Evolutionary conservation across 2,797 vertebrate species (phyloP), one percentile per base, ranked within the genome.

Genomic region (Accipiter badius): DNA sequence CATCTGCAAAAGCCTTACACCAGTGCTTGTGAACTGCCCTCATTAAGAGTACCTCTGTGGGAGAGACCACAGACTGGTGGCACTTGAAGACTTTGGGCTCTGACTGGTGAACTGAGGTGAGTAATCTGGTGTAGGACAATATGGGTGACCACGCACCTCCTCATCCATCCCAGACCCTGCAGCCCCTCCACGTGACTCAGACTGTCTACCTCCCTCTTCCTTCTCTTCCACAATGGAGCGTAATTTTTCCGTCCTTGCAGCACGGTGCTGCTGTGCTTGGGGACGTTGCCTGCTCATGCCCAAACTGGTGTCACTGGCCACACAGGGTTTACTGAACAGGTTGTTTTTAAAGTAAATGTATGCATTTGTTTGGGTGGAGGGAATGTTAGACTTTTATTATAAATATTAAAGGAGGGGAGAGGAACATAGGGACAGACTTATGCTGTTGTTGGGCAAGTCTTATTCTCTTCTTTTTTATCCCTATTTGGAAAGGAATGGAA

Each of bases 31-130:
- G 47, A 78, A 11, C 14, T 35, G 24, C 11, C 20, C 5, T 81
- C 0, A 0, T 76, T 40, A 50, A 18, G 2, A 10, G 6, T 33
- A 8, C 20, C 20, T 42, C 21, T 40, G 28, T 1, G 1, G 8
- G 6, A 3, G 4, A 73, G 31, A 63, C 8, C n/a, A 28, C 16
- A 47, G 26, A 54, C 4, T 3, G 0, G 8, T 39, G n/a, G 24
- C 14, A 33, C 16, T 57, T 46, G 44, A 28, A 83, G 24, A 29
- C 10, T 82, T 85, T 70, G 52, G 26, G 20, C 7, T 87, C 40
- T 79, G 49, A 17, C 25, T 62, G 21, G 4, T 71, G 17, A 92
- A 65, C 25, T 6, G 4, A 62, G 13, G 4, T 54, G 50, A 73
- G 11, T 16, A 72, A 49, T 2, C 11, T 35, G 11, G 4, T 26